These are phyloP conservation scores for Dermolepida albohirtum DNA, from an alignment of 2,888 invertebrate genomes.

Conservation along the genomic window DNA sequence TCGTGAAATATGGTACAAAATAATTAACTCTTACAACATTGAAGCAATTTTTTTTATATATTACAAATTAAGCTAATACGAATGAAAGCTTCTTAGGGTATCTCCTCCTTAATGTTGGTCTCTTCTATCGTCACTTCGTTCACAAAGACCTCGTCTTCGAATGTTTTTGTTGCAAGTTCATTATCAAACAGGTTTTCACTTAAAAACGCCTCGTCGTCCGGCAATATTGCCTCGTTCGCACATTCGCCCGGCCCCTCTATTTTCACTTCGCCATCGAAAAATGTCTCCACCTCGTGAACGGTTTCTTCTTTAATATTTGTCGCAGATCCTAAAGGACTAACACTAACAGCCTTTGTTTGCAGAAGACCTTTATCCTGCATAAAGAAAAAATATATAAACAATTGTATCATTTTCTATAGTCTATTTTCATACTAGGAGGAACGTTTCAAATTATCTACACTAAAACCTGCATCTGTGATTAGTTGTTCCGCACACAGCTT, in stretches of 20 bases:
- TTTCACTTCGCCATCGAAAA: slow-evolving; percentile 48
- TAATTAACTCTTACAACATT: slow-evolving; percentile 44
- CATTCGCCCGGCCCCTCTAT: slow-evolving; percentile 48
- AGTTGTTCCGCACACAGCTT: no score
- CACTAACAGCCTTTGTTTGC: slow-evolving; percentile 51
- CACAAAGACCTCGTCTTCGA: slow-evolving; percentile 58
- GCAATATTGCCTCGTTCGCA: slow-evolving; percentile 51
- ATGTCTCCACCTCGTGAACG: slow-evolving; percentile 43
- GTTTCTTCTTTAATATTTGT: slow-evolving; percentile 43
- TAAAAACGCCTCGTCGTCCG: slow-evolving; percentile 57
- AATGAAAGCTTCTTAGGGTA: slow-evolving; percentile 38
- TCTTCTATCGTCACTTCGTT: slow-evolving; percentile 64
- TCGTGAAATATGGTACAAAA: slow-evolving; percentile 45
- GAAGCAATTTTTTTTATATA: slow-evolving; percentile 35
- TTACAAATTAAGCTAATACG: slow-evolving; percentile 33
- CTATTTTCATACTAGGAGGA: no score
- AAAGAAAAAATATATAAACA: background rate
- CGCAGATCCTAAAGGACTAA: slow-evolving; percentile 46
- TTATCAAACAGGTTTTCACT: slow-evolving; percentile 58
- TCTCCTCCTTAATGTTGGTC: slow-evolving; percentile 43
- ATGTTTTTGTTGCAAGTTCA: slow-evolving; percentile 51
- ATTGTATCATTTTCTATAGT: no score
- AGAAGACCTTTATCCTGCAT: slow-evolving; percentile 45
- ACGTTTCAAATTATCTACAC: no score
- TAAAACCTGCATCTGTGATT: no score